These are phyloP conservation scores for Tursiops truncatus DNA, from an alignment of 2,113 vertebrate species.

Conservation along the genomic window DNA sequence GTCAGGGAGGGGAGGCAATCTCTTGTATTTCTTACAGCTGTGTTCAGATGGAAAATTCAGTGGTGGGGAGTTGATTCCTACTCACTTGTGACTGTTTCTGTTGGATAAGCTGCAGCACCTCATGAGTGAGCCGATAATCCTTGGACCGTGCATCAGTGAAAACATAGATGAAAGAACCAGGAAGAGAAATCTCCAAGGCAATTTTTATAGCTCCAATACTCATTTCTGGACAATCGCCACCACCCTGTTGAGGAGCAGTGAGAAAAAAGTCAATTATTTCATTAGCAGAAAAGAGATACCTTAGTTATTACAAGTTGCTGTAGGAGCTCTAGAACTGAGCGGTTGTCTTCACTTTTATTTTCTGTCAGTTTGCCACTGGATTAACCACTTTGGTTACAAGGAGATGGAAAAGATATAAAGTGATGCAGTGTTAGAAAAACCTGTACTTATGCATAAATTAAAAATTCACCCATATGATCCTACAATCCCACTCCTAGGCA, in stretches of 20 bases:
- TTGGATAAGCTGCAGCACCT: constrained; percentile 97
- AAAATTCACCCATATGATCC: background rate
- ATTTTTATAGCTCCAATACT: constrained; percentile 99
- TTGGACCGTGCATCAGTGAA: constrained; percentile 98
- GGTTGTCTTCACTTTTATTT: background rate
- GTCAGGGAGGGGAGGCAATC: background rate
- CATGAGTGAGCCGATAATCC: constrained; percentile 94
- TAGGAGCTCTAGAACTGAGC: background rate
- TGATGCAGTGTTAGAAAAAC: background rate
- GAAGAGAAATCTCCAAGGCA: constrained; percentile 96
- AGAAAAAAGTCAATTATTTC: constrained; percentile 25
- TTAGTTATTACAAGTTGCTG: background rate
- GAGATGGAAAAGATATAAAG: background rate
- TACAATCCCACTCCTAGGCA: no score
- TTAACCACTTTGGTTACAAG: background rate
- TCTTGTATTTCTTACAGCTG: background rate
- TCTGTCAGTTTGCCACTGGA: background rate
- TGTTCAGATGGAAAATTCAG: background rate
- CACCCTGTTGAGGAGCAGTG: constrained; percentile 89
- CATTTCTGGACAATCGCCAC: constrained; percentile 99
- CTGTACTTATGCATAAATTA: background rate
- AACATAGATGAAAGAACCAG: constrained; percentile 97
- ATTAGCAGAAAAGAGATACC: background rate
- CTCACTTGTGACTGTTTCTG: constrained; percentile 98
- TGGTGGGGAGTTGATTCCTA: background rate